Evolutionary conservation across 2,888 invertebrate species (phyloP), one percentile per base, ranked within the genome.

Genomic region (Penaeus monodon): DNA sequence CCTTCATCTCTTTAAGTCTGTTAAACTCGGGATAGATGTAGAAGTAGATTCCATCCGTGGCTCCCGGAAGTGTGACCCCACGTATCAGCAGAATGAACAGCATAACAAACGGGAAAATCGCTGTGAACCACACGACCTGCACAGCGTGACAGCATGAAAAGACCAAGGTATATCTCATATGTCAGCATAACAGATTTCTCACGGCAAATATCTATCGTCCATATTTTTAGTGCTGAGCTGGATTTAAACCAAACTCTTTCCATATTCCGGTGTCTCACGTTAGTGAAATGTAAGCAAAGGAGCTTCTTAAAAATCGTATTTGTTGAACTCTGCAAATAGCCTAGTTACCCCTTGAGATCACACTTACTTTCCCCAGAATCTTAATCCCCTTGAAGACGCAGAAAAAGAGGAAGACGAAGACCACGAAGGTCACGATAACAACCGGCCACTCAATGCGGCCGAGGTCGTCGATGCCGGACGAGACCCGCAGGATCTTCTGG

Each of bases 371-470:
- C 91, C 96, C 96, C 38, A 96, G 95, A 92, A 96, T 96, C 93
- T 96, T 96, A 89, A 98, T 96, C 80, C 98, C 97, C 91, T 96
- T 96, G 93, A 95, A 95, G 90, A 97, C 96, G 92, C 97, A 97
- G 83, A 97, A 93, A 92, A 96, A 98, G n/a, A 96, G 95, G 82
- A 96, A 92, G 24, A 96, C 91, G 97, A 97, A 98, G 73, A 96
- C 95, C 38, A 97, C 92, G 0, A 95, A 91, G 87, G 97, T 94
- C 91, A 95, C 95, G 89, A 94, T 92, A 78, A 97, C 95, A 77
- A 98, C 93, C 1, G 96, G 96, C 96, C 96, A 96, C 17, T 97
- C 95, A 27, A 98, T 93, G 2, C 94, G 93, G 0, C 97, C 97
- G 17, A 96, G 93, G 64, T 96, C 94, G n/a, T 95, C 94, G 73